Conservation (phyloP, 1,140 invertebrate genomes). For the Gyrodactylus salaris region DNA sequence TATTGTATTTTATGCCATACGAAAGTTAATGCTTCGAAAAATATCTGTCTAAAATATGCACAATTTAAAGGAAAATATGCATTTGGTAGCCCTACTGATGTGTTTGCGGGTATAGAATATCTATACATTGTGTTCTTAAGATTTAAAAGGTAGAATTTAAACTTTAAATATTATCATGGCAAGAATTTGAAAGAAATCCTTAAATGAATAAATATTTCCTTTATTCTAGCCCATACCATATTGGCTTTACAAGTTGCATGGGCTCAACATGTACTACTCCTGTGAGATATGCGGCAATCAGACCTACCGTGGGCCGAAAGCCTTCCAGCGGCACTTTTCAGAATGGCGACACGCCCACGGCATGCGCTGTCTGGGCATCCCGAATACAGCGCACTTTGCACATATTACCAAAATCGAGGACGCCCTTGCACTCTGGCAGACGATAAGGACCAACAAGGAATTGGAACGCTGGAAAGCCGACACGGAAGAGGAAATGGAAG, state of each 20-base stretch:
- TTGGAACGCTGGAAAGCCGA: conserved; percentile 77
- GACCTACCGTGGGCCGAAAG: conserved; percentile 92
- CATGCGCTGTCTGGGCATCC: conserved; percentile 89
- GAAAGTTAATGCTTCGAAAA: no score
- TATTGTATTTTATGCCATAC: no score
- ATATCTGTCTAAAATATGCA: no score
- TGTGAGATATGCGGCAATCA: conserved; percentile 99
- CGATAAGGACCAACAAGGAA: conserved; percentile 69
- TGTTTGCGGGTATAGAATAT: no score
- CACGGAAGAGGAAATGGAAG: conserved; percentile 73
- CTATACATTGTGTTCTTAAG: no score
- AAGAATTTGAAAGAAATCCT: no score
- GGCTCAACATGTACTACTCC: conserved; percentile 85
- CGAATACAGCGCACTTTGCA: conserved; percentile 96
- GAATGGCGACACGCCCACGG: conserved; percentile 96
- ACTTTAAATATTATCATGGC: no score
- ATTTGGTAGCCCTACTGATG: no score
- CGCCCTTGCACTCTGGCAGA: conserved; percentile 84
- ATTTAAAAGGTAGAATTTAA: no score
- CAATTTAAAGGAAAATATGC: no score
- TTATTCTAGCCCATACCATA: conserved; percentile 70
- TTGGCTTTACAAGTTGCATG: conserved; percentile 95
- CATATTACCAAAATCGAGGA: conserved; percentile 97
- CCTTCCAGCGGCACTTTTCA: conserved; percentile 95
- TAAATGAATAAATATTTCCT: no score